These are phyloP conservation scores for Sus cebifrons DNA, from an alignment of 2,797 vertebrate genomes.

Conservation along the genomic window DNA sequence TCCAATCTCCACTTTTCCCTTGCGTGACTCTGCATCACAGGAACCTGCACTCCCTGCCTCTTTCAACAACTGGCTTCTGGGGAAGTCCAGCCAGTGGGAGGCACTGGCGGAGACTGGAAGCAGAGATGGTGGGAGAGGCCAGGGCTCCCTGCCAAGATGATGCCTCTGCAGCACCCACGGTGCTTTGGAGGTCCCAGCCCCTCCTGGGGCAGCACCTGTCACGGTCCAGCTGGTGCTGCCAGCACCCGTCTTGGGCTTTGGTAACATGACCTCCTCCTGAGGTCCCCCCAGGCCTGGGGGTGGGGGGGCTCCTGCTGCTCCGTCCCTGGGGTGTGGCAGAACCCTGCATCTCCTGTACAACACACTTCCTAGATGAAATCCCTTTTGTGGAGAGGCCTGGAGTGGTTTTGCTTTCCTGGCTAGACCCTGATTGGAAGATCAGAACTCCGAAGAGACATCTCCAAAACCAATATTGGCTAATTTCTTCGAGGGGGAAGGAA, in stretches of 20 bases:
- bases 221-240: too few species aligned
- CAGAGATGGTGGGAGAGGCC: neutral
- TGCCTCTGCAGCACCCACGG: neutral
- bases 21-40: neutral
- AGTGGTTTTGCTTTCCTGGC: neutral
- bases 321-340: neutral
- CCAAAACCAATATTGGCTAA: neutral
- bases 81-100: neutral
- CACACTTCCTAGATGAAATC: neutral
- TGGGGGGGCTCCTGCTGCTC: neutral
- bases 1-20: neutral
- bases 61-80: neutral
- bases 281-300: neutral
- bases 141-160: neutral
- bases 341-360: neutral
- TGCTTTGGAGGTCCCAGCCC: neutral
- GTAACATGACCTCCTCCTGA: neutral
- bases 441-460: slow-evolving; percentile 23
- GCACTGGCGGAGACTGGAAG: neutral
- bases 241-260: neutral
- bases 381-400: neutral
- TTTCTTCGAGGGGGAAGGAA: neutral
- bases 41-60: neutral
- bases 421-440: neutral
- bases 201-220: neutral